Conservation (phyloP, 2,797 vertebrate species). For the Gallinago solitaria region DNA sequence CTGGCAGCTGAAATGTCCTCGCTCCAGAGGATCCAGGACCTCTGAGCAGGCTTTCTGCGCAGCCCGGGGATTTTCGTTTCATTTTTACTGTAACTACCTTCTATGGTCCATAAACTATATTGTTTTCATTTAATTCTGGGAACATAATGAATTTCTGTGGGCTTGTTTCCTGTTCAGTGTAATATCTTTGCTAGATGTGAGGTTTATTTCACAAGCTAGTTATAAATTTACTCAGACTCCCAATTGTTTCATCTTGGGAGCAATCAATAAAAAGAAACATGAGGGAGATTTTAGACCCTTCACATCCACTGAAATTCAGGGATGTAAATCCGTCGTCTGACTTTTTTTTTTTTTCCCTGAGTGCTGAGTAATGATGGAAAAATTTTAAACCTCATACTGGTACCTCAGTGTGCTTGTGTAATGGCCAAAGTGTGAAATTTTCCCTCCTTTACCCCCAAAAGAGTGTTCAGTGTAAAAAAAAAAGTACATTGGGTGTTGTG, state of each 20-base stretch:
- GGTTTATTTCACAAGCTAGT: slow-evolving; percentile 65
- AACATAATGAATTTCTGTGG: slow-evolving; percentile 69
- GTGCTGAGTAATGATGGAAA: slow-evolving; percentile 43
- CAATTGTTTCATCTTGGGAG: slow-evolving; percentile 64
- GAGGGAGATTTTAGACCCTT: slow-evolving; percentile 57
- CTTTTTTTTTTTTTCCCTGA: background rate
- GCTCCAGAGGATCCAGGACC: background rate
- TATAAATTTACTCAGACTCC: slow-evolving; percentile 54
- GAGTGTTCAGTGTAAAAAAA: background rate
- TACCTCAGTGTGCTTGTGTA: background rate
- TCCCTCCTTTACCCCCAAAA: background rate
- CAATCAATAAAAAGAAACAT: slow-evolving; percentile 68
- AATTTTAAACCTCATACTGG: background rate
- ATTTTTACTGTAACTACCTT: slow-evolving; percentile 55
- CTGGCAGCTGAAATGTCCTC: background rate
- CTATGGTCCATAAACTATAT: slow-evolving; percentile 63
- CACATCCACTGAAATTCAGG: slow-evolving; percentile 58
- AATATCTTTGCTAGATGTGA: slow-evolving; percentile 67
- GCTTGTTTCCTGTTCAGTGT: slow-evolving; percentile 59
- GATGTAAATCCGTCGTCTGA: slow-evolving; percentile 39
- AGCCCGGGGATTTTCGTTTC: background rate
- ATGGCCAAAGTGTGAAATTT: background rate
- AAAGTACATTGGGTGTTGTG: background rate
- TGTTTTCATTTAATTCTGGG: slow-evolving; percentile 71
- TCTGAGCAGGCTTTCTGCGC: background rate